Percentiles rank a stretch among this genome's conserved stretches.
Conservation (phyloP, 1,140 invertebrate species). For the Parapsyche elsis region DNA sequence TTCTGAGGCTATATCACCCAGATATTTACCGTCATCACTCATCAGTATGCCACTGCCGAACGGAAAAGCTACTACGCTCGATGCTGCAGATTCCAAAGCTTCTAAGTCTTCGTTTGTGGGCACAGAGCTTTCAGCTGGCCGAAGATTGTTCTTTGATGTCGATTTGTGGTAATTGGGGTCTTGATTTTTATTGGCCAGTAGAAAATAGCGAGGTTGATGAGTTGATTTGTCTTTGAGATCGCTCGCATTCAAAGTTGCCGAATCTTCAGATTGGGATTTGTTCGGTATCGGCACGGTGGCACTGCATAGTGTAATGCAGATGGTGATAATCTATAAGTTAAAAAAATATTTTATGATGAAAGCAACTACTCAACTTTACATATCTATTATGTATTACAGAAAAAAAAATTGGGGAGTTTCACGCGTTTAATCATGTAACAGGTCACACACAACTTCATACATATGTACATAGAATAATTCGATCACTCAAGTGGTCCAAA, state of each 20-base stretch:
- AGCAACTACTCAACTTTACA: too few relatives aligned
- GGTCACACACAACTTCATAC: too few relatives aligned
- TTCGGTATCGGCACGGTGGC: background rate
- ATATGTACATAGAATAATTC: too few relatives aligned
- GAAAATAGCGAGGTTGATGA: background rate
- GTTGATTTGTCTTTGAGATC: background rate
- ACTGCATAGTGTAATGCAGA: too few relatives aligned
- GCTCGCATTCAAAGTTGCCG: background rate
- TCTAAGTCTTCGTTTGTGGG: background rate
- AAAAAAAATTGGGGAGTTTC: too few relatives aligned
- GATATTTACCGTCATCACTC: background rate
- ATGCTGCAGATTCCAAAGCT: background rate
- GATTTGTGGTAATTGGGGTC: background rate
- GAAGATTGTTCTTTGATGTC: background rate
- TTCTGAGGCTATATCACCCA: slow-evolving; percentile 5
- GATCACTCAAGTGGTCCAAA: too few relatives aligned
- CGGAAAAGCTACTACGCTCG: background rate
- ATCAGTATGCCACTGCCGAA: background rate
- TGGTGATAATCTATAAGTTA: background rate
- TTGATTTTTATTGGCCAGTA: background rate
- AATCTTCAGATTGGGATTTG: background rate
- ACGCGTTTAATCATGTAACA: too few relatives aligned
- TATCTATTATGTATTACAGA: too few relatives aligned
- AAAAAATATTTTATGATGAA: background rate
- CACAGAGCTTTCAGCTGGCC: too few relatives aligned